A percentile compares a stretch with the other conserved stretches of the same genome.
phyloP scores from a whole-genome alignment of 1,140 invertebrate species.

The Drosophila lacertosa region DNA sequence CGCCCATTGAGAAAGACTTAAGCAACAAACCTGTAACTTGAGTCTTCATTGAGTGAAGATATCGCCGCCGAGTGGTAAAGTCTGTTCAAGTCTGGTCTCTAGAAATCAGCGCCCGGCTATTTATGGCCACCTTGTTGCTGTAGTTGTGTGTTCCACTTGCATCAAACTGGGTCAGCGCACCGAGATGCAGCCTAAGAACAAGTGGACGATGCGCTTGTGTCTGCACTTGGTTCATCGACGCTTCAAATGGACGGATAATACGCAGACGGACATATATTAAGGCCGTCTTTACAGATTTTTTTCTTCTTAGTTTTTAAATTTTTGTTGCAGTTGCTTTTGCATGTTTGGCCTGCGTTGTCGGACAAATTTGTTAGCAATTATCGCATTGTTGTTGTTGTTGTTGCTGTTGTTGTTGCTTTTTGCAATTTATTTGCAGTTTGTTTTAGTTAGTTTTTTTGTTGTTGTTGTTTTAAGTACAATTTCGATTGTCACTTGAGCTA shows the following conservation, averaged over 20 bases:
- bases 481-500: constrained; percentile 71
- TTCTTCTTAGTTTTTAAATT: too few relatives aligned
- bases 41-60: constrained; percentile 42
- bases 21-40: constrained; percentile 49
- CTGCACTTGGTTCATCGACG: constrained; percentile 26
- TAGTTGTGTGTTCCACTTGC: constrained; percentile 78
- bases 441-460: constrained; percentile 46
- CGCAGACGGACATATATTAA: constrained; percentile 26
- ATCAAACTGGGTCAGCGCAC: constrained; percentile 75
- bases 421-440: constrained; percentile 26
- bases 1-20: constrained; percentile 59
- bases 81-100: constrained; percentile 23
- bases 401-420: constrained; percentile 20
- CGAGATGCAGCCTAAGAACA: constrained; percentile 36
- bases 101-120: constrained; percentile 57
- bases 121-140: constrained; percentile 63
- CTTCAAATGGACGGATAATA: constrained; percentile 32
- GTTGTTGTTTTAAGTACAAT: constrained; percentile 20
- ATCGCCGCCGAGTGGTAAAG: constrained; percentile 18
- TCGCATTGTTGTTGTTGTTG: constrained; percentile 54
- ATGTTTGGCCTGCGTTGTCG: constrained; percentile 53
- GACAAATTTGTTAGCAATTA: constrained; percentile 76
- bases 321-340: constrained; percentile 42
- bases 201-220: constrained; percentile 36
- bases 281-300: constrained; percentile 20